phyloP scores from a whole-genome alignment of 2,888 invertebrate species.

The Sepioteuthis lessoniana region DNA sequence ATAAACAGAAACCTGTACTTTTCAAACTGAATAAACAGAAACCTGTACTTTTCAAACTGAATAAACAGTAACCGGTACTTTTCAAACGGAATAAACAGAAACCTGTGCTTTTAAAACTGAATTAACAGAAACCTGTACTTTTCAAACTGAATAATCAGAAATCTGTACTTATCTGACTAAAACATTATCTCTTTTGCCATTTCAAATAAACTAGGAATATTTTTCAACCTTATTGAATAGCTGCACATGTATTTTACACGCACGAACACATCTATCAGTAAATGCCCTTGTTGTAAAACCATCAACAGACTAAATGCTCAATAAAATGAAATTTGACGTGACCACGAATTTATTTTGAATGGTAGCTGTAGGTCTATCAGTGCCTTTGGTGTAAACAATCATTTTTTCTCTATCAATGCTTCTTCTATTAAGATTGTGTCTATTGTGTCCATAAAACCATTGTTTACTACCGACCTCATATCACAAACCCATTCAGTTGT shows the following conservation, averaged over 20 bases:
- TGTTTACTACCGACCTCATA: not conserved
- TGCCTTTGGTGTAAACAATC: not conserved
- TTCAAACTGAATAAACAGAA: not conserved
- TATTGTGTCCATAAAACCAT: not conserved
- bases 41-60: not conserved
- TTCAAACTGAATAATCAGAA: not conserved
- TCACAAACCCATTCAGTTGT: not conserved
- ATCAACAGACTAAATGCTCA: not conserved
- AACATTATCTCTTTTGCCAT: not conserved
- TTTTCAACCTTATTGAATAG: not conserved
- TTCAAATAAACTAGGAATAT: not conserved
- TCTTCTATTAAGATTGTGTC: not conserved
- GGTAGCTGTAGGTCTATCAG: not conserved
- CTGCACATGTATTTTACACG: not conserved
- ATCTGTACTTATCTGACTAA: no score
- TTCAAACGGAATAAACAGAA: not conserved
- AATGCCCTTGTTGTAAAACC: not conserved
- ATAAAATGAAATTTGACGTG: not conserved
- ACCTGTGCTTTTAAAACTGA: not conserved
- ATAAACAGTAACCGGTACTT: not conserved
- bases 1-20: not conserved
- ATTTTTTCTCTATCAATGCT: not conserved
- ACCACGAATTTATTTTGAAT: not conserved
- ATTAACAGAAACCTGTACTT: not conserved
- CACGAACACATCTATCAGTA: not conserved